Conservation (phyloP, 2,888 invertebrate genomes). For the Ptilodon capucinus region DNA sequence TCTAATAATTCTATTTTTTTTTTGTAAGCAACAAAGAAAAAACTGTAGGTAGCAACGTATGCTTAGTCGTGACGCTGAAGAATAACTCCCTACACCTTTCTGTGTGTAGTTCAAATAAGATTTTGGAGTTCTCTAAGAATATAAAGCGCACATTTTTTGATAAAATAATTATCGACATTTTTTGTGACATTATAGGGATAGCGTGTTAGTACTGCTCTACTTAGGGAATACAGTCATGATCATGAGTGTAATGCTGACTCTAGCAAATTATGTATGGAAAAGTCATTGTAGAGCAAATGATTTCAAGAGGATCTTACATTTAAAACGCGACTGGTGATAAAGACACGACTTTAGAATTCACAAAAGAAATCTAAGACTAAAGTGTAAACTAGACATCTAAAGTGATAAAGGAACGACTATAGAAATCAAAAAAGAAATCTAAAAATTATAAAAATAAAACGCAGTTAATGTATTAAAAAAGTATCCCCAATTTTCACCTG, state of each 20-base stretch:
- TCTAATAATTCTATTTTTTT: conserved; percentile 29
- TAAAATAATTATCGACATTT: no score
- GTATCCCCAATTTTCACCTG: conserved; percentile 59
- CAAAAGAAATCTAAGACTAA: conserved; percentile 16
- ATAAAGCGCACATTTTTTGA: no score
- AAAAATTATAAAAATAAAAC: conserved; percentile 12
- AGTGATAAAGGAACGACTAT: conserved; percentile 25
- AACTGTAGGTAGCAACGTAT: conserved; percentile 17
- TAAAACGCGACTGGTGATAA: conserved; percentile 20
- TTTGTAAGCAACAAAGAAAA: conserved; percentile 8
- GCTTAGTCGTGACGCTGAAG: conserved; percentile 19
- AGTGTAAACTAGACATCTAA: no score
- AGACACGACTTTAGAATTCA: conserved; percentile 22
- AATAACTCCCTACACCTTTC: conserved; percentile 28
- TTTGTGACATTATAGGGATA: no score
- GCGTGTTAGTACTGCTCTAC: no score
- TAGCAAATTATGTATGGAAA: no score
- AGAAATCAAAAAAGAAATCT: conserved; percentile 23
- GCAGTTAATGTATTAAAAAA: not conserved
- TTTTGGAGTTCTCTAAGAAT: no score
- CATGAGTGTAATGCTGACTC: no score
- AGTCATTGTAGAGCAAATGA: no score
- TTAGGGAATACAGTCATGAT: no score
- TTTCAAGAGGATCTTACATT: no score
- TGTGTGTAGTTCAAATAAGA: no score